A percentile compares a stretch with the other conserved stretches of the same genome.
Conservation (phyloP, 2,797 vertebrate genomes). For the Arnoldichthys spilopterus region DNA sequence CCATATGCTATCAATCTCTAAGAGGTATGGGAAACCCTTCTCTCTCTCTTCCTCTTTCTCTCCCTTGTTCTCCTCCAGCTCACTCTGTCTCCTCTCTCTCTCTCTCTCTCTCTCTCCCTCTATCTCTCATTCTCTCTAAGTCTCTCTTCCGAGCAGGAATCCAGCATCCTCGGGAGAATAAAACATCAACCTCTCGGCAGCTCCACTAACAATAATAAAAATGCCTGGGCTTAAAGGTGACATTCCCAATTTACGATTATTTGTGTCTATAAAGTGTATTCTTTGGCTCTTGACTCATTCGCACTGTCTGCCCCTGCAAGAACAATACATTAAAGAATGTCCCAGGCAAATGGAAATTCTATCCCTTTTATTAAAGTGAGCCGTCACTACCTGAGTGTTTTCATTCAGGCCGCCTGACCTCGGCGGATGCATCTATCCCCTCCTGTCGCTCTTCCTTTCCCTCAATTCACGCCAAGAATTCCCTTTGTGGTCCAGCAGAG, state of each 20-base stretch:
- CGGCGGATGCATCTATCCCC: conserved; percentile 83
- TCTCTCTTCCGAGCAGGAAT: conserved; percentile 42
- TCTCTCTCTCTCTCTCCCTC: conserved; percentile 34
- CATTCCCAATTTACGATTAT: conserved; percentile 91
- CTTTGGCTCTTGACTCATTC: conserved; percentile 88
- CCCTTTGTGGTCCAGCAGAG: not conserved
- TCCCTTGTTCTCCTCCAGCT: conserved; percentile 28
- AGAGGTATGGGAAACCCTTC: conserved; percentile 88
- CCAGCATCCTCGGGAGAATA: conserved; percentile 88
- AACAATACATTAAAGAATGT: conserved; percentile 93
- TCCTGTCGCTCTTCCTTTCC: conserved; percentile 50
- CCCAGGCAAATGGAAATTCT: conserved; percentile 95
- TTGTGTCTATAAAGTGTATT: conserved; percentile 94
- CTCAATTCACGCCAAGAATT: conserved; percentile 44
- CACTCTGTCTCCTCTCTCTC: conserved; percentile 3
- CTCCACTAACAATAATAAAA: conserved; percentile 91
- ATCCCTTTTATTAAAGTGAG: conserved; percentile 93
- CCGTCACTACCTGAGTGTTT: conserved; percentile 89
- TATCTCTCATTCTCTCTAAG: conserved; percentile 20
- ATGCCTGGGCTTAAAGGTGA: conserved; percentile 90
- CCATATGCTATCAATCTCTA: conserved; percentile 96
- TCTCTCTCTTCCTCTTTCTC: conserved; percentile 67
- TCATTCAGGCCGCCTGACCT: conserved; percentile 85
- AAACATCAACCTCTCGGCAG: conserved; percentile 91
- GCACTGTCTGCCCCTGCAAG: conserved; percentile 82